phyloP scores from a whole-genome alignment of 2,113 vertebrate species.

The Synodontis membranacea region DNA sequence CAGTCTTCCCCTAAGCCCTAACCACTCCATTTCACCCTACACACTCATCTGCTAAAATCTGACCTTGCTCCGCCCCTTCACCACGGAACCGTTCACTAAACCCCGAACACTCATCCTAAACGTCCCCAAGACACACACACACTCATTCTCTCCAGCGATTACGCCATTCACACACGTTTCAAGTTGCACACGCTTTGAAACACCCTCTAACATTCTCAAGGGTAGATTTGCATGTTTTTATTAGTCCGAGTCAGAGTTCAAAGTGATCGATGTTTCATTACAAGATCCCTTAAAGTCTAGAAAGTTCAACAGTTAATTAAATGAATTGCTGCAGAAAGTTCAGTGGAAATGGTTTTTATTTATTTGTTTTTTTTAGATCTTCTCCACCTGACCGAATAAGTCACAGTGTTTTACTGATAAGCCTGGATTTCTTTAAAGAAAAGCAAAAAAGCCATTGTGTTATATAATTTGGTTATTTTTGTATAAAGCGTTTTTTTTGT shows the following conservation, averaged over 20 bases:
- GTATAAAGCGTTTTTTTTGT: neutral
- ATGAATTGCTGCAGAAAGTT: neutral
- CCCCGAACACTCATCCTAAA: neutral
- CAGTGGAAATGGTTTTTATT: neutral
- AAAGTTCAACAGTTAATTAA: neutral
- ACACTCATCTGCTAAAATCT: too few species aligned
- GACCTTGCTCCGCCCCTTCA: neutral
- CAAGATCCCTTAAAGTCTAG: neutral
- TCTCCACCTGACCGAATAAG: neutral
- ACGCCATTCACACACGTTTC: neutral
- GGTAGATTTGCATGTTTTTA: neutral
- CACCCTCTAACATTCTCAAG: neutral
- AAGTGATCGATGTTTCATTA: neutral
- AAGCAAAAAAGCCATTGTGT: neutral
- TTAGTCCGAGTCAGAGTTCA: neutral
- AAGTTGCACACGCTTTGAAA: neutral
- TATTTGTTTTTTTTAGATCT: neutral
- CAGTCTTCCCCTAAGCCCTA: slow-evolving; percentile 73
- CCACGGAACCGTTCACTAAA: neutral
- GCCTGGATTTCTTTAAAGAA: neutral
- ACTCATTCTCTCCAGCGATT: neutral
- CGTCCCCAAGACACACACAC: neutral
- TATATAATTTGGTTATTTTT: slow-evolving; percentile 5
- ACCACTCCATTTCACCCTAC: neutral
- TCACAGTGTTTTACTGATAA: neutral